Percentiles rank a stretch among this genome's conserved stretches.
phyloP scores from a whole-genome alignment of 1,140 invertebrate genomes.

The Dendrolimus punctatus region DNA sequence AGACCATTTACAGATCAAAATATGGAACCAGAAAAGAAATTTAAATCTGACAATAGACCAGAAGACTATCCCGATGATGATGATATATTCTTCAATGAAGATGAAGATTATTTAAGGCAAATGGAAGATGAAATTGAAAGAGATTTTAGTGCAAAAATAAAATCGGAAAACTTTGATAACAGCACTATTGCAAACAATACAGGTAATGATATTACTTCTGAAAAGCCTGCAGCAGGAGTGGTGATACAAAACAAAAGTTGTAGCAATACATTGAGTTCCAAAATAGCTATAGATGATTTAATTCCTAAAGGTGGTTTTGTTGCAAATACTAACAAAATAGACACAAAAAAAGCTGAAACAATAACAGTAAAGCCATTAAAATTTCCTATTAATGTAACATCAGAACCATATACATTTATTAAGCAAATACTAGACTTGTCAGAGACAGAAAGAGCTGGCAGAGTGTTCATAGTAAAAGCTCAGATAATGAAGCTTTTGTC shows the following conservation, averaged over 20 bases:
- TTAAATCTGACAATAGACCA: slow-evolving; percentile 27
- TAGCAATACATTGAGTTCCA: slow-evolving; percentile 14
- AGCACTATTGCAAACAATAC: slow-evolving; percentile 4
- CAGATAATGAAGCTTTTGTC: slow-evolving; percentile 53
- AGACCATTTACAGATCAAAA: slow-evolving; percentile 16
- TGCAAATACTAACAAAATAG: too few species aligned
- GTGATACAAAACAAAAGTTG: background rate
- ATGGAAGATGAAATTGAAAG: slow-evolving; percentile 38
- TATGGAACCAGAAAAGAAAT: slow-evolving; percentile 40
- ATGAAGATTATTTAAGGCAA: slow-evolving; percentile 46
- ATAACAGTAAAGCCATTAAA: too few species aligned
- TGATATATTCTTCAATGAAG: slow-evolving; percentile 36
- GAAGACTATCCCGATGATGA: slow-evolving; percentile 37
- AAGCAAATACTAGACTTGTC: slow-evolving; percentile 54
- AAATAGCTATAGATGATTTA: slow-evolving; percentile 1
- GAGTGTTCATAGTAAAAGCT: slow-evolving; percentile 51
- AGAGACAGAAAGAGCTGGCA: slow-evolving; percentile 27
- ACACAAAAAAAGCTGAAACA: too few species aligned
- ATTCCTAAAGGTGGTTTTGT: too few species aligned
- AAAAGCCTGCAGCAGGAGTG: too few species aligned
- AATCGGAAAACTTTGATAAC: too few species aligned
- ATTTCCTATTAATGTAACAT: slow-evolving; percentile 11
- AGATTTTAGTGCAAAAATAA: too few species aligned
- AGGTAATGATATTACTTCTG: too few species aligned
- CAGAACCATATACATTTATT: slow-evolving; percentile 56